Percentiles rank a stretch among this genome's conserved stretches.
These are phyloP conservation scores for Troilus luridus DNA, from an alignment of 2,888 invertebrate species.

Conservation along the genomic window DNA sequence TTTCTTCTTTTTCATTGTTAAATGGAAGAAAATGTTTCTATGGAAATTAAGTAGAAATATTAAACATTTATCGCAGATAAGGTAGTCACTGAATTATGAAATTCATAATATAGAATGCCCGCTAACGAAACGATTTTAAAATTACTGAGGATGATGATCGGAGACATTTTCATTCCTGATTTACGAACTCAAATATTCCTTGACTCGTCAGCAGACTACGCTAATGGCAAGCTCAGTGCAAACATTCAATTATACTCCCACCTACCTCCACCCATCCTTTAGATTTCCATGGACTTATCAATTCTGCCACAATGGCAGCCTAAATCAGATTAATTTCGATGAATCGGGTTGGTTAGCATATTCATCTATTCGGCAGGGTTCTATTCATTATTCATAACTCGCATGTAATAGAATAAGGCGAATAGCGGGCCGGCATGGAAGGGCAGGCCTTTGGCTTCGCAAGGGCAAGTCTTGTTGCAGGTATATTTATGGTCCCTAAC, in stretches of 20 bases:
- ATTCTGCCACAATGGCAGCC: not conserved
- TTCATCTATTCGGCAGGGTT: not conserved
- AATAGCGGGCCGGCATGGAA: not conserved
- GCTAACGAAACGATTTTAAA: no score
- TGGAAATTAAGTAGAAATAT: no score
- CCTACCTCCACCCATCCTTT: no score
- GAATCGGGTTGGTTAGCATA: slow-evolving; percentile 22
- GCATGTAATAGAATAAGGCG: slow-evolving; percentile 15
- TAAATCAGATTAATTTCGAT: slow-evolving; percentile 2
- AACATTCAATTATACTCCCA: not conserved
- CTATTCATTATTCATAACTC: not conserved
- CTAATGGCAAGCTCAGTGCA: not conserved
- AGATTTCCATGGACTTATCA: not conserved
- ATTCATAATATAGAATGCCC: no score
- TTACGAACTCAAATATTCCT: not conserved
- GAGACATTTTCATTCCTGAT: not conserved
- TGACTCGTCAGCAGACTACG: not conserved
- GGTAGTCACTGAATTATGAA: no score
- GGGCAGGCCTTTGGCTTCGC: not conserved
- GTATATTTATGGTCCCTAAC: not conserved
- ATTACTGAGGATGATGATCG: no score
- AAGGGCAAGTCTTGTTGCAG: not conserved
- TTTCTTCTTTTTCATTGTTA: no score
- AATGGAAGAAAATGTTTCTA: no score
- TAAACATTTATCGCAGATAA: no score